Evolutionary conservation across 37 sponge, comb jelly and placozoan genomes (phyloP).

Genomic region (Bolinopsis microptera): DNA sequence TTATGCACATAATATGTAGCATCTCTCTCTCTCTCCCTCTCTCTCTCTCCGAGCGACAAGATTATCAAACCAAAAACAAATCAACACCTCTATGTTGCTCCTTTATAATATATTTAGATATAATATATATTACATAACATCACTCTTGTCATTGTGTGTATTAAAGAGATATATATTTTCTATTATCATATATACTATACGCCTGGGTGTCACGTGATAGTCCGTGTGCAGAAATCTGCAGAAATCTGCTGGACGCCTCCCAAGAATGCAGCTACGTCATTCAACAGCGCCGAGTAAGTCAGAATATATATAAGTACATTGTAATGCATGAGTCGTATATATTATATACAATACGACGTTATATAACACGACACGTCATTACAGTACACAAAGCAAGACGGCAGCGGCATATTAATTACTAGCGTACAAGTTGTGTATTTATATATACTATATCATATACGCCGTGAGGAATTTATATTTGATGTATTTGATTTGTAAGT

Average conservation of each 20-base stretch:
- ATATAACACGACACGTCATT: no score
- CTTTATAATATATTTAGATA: no score
- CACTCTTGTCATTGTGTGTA: background rate
- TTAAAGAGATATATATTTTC: background rate
- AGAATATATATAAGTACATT: background rate
- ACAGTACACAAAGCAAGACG: no score
- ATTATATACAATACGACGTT: no score
- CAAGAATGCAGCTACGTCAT: background rate
- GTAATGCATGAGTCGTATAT: no score
- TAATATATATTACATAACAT: background rate
- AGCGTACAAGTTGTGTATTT: no score
- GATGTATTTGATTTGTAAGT: no score
- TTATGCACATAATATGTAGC: background rate
- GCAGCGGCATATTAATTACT: no score
- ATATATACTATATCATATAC: no score
- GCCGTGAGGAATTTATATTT: no score
- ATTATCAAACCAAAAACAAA: background rate
- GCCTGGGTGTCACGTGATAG: background rate
- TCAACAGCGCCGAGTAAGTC: background rate
- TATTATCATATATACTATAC: background rate
- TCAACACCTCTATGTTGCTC: background rate
- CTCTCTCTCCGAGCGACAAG: no score
- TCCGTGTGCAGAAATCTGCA: background rate
- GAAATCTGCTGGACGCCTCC: background rate
- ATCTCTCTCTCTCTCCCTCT: no score